Base-by-base conservation (phyloP, 2,888 invertebrate species). In the Deilephila porcellus region DNA sequence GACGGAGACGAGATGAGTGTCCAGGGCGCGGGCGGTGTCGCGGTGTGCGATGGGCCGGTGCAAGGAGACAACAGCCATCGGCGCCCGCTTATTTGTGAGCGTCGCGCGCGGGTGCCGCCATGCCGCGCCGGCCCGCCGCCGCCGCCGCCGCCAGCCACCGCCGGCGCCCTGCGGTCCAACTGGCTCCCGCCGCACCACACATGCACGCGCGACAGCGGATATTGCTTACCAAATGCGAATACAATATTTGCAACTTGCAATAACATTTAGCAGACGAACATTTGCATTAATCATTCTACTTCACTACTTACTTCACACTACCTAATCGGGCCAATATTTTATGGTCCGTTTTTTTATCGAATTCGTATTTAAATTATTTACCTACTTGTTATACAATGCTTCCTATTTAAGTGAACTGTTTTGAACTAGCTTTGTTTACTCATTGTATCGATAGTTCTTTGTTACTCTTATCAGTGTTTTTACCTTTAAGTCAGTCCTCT, bases 81-180 rank as follows among this genome's bases (percentile, higher is more conserved):
- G 91, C 90, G 90, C 90, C 90, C 84, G 81, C 78, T 85, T 89
- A 86, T 87, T 87, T 86, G 89, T 84, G 87, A 76, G 73, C 80
- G 81, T 74, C 79, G 72, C 78, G 78, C 71, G 71, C 80, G 80
- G 83, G 82, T 81, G 86, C 85, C 88, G 83, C 76, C 80, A 78
- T 77, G 85, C 85, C 86, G 85, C 80, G 81, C 77, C 80, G 83
- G 76, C 79, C 77, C 80, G 79, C 75, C 77, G 77, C 73, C 80
- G 78, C 75, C 78, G 78, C 73, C 77, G 79, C 77, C 81, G 80
- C 79, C 82, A 32, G 79, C 75, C 73, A 72, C 75, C 75, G 75
- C 71, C 79, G 86, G 88, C 89, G 89, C 88, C 88, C 88, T 82
- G 86, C 88, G 83, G 87, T 84, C 88, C 86, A 52, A 67, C 67